These are phyloP conservation scores for Macrosteles quadrilineatus DNA, from an alignment of 1,140 invertebrate genomes.

Conservation along the genomic window DNA sequence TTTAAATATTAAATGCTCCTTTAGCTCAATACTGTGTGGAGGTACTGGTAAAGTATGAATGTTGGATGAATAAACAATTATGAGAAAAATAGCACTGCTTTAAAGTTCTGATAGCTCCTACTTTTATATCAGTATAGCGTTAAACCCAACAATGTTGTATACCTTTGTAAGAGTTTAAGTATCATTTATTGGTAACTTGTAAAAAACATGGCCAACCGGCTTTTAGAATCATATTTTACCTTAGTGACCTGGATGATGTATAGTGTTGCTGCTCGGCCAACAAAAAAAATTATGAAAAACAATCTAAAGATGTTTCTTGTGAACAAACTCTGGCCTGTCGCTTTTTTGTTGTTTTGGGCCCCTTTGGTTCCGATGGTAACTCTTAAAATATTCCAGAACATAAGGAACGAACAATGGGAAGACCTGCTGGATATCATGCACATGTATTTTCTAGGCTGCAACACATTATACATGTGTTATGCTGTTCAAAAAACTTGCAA, in stretches of 20 bases:
- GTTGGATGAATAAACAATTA: too few species aligned
- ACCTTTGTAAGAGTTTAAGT: too few species aligned
- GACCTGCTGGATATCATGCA: neutral
- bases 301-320: neutral
- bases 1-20: too few species aligned
- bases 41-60: too few species aligned
- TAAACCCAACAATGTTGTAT: too few species aligned
- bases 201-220: neutral
- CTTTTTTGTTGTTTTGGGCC: neutral
- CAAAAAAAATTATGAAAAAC: neutral
- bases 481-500: neutral
- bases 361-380: neutral
- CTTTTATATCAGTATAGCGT: too few species aligned
- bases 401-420: neutral
- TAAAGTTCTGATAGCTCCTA: too few species aligned
- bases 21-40: too few species aligned
- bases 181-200: too few species aligned
- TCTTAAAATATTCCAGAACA: neutral
- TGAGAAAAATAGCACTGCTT: too few species aligned
- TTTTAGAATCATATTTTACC: neutral
- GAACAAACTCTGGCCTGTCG: neutral
- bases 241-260: neutral
- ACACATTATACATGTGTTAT: neutral
- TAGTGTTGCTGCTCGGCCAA: neutral
- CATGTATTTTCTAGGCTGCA: neutral